Evolutionary conservation across 2,888 invertebrate genomes (phyloP), one percentile per base, ranked within the genome.

Genomic region (Tiphia femorata): DNA sequence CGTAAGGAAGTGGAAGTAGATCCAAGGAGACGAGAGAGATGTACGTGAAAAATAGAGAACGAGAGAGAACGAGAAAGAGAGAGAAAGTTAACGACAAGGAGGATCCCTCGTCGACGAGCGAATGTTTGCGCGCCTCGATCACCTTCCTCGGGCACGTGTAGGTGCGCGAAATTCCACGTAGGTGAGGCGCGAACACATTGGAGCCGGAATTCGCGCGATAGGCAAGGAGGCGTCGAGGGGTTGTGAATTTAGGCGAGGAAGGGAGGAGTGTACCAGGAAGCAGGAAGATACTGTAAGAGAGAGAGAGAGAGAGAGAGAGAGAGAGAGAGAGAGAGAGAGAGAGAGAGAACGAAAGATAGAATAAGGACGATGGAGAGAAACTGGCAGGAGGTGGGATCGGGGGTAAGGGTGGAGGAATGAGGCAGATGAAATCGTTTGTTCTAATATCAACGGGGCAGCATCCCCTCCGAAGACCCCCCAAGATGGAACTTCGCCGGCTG

Each of bases 371-470:
- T 19, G 41, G 41, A n/a, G 48, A 8, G 20, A 42, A 37, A 49
- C 33, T 30, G 30, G 3, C 29, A 2, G 25, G 46, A 20, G 40
- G 43, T 27, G 37, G 30, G 25, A 42, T 12, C 14, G 27, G 48
- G 30, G 38, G 33, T 25, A 40, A 8, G 37, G 27, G 37, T 19
- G 37, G 37, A 17, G 37, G 37, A 25, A 41, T 30, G 44, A 47
- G 42, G 52, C 49, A 65, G 62, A 67, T 68, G 67, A 68, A 68
- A 64, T 64, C 67, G 67, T 68, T 68, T 67, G 67, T 68, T 68
- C 67, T 68, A 68, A 68, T 68, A 68, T 58, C 62, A 54, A 46
- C 29, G 47, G 42, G 30, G 42, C 38, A 14, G 49, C 56, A 29
- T 57, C 27, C 29, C 55, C 52, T 52, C 57, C 53, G 61, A 56